Evolutionary conservation across 2,888 invertebrate species (phyloP).

Genomic region (Craniophora ligustri): DNA sequence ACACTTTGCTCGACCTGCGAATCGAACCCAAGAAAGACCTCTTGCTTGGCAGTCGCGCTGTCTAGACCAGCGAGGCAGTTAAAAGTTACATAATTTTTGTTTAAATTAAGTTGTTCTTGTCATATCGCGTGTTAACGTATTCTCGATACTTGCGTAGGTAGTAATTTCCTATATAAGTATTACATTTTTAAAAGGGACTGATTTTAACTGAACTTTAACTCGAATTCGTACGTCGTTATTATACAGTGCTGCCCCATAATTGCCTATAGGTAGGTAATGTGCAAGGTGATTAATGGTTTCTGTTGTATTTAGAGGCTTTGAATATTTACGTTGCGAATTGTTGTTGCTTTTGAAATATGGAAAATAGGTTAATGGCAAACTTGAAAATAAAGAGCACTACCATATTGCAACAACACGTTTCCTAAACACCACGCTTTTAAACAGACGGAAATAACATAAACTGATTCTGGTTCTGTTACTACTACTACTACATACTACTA

Average conservation of each 20-base stretch:
- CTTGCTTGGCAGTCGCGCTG: too few species aligned
- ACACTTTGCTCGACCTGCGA: too few species aligned
- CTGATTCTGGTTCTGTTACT: background rate
- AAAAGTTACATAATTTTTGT: constrained; percentile 13
- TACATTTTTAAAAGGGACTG: constrained; percentile 15
- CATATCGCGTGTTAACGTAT: constrained; percentile 15
- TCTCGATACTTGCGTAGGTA: background rate
- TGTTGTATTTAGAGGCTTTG: constrained; percentile 9
- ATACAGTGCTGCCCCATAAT: constrained; percentile 19
- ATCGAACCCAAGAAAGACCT: too few species aligned
- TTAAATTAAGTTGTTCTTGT: constrained; percentile 32
- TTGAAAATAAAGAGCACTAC: constrained; percentile 13
- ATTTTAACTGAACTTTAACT: constrained; percentile 16
- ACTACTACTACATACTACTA: background rate
- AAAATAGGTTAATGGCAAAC: constrained; percentile 27
- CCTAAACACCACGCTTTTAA: background rate
- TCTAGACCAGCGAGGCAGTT: too few species aligned
- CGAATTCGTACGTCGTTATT: constrained; percentile 4
- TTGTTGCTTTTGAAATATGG: constrained; percentile 5
- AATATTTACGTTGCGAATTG: constrained; percentile 12
- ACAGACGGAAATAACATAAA: background rate
- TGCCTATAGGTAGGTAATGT: constrained; percentile 16
- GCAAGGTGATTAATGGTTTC: constrained; percentile 9
- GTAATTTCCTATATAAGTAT: constrained; percentile 14
- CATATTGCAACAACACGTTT: constrained; percentile 10